These are phyloP conservation scores for Ptiloglossa arizonensis DNA, from an alignment of 1,140 invertebrate species.

Conservation along the genomic window DNA sequence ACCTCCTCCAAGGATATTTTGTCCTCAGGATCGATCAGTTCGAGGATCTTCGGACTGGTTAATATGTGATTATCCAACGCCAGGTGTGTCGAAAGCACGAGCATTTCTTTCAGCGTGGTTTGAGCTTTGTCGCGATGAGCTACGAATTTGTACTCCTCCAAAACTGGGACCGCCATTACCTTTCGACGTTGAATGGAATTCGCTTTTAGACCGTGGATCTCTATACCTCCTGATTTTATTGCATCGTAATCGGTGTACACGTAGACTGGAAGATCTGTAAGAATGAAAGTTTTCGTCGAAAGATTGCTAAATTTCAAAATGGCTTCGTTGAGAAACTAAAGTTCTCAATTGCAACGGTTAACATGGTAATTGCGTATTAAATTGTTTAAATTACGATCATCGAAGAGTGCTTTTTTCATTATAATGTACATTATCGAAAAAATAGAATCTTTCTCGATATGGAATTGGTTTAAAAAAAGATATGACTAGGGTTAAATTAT, in stretches of 20 bases:
- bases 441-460: too few relatives aligned
- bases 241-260: slow-evolving; percentile 79
- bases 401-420: too few relatives aligned
- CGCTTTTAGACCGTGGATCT: slow-evolving; percentile 91
- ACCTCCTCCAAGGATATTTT: slow-evolving; percentile 77
- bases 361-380: too few relatives aligned
- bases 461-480: too few relatives aligned
- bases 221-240: slow-evolving; percentile 88
- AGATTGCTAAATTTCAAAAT: too few relatives aligned
- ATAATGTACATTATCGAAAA: too few relatives aligned
- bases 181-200: slow-evolving; percentile 88
- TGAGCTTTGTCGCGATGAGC: slow-evolving; percentile 70
- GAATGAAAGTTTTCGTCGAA: neutral
- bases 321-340: too few relatives aligned
- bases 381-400: too few relatives aligned
- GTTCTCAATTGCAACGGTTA: too few relatives aligned
- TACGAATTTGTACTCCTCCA: slow-evolving; percentile 90
- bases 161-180: slow-evolving; percentile 85
- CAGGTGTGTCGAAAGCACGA: slow-evolving; percentile 86
- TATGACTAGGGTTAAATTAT: too few relatives aligned
- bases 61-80: slow-evolving; percentile 89
- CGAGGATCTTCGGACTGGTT: slow-evolving; percentile 87
- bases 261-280: slow-evolving; percentile 79
- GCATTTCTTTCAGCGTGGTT: slow-evolving; percentile 76
- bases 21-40: slow-evolving; percentile 83